Base-by-base conservation (phyloP, 2,797 vertebrate species). In the Eutrigla gurnardus region DNA sequence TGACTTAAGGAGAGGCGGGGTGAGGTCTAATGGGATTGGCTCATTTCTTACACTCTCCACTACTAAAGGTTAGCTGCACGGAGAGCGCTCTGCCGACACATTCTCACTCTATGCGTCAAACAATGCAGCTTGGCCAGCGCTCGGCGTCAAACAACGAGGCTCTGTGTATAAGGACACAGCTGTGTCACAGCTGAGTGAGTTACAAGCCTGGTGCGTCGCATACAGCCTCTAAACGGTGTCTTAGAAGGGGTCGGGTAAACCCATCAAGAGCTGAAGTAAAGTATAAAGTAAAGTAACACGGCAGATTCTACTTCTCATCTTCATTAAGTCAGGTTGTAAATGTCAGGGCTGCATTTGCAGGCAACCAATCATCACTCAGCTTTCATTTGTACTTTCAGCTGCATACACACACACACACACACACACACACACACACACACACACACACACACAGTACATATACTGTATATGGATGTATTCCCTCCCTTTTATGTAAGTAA, bases 311-410 rank as follows among this genome's bases (percentile, higher is more conserved):
- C 53, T 73, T 50, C 5, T 50, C 7, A 70, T 50, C 70, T 77
- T 85, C 57, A 88, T 90, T 84, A 58, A 25, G 25, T 25, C 60
- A 80, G 73, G 58, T 81, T 86, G 75, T 86, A 90, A 89, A 89
- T 85, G 81, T 62, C 81, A 82, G 54, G 4, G 47, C 53, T 59
- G 17, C 70, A 76, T 49, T 84, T 73, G 75, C 14, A 0, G 37
- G 39, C 67, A n/a, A 81, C 78, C 70, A 75, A 79, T 89, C 83
- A 84, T 82, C 75, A 60, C 50, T 70, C 65, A 52, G 43, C 61
- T 66, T 59, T 74, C 65, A 39, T 75, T 47, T 79, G 72, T 59
- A 47, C 46, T 65, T 62, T 33, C 45, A 58, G 54, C 65, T 14
- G 33, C 10, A 50, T 7, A 42, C 7, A 7, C 12, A 42, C 40